A percentile compares a stretch with the other conserved stretches of the same genome.
These are phyloP conservation scores for Asteroscopus sphinx DNA, from an alignment of 2,888 invertebrate species.

Conservation along the genomic window DNA sequence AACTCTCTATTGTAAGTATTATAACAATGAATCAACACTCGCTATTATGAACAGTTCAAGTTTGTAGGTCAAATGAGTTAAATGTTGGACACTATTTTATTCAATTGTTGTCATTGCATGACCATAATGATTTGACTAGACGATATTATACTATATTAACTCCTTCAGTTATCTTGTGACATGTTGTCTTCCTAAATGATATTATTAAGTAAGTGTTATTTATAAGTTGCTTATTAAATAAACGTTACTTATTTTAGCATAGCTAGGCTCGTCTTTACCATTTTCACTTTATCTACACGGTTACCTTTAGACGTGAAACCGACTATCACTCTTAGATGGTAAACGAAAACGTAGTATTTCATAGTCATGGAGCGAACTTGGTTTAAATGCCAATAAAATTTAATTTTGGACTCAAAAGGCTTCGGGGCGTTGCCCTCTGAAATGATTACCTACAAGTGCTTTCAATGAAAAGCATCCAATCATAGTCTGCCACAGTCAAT, in stretches of 20 bases:
- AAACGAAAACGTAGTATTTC: no score
- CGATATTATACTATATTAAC: constrained; percentile 1
- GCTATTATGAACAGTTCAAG: constrained; percentile 16
- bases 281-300: no score
- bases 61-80: constrained; percentile 28
- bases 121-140: background rate
- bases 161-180: background rate
- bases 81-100: constrained; percentile 15
- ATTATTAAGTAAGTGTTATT: no score
- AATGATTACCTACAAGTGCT: background rate
- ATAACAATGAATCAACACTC: background rate
- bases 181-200: no score
- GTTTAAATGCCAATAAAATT: background rate
- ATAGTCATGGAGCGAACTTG: background rate
- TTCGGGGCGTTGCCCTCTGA: background rate
- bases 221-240: no score
- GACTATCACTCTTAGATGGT: no score
- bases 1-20: constrained; percentile 5
- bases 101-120: constrained; percentile 16
- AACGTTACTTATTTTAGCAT: no score
- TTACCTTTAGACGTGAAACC: no score
- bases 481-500: constrained; percentile 13
- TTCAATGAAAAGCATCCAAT: constrained; percentile 17
- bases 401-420: background rate
- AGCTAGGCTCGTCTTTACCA: no score